A percentile compares a stretch with the other conserved stretches of the same genome.
These are phyloP conservation scores for Clepsis dumicolana DNA, from an alignment of 2,888 invertebrate genomes.

Conservation along the genomic window DNA sequence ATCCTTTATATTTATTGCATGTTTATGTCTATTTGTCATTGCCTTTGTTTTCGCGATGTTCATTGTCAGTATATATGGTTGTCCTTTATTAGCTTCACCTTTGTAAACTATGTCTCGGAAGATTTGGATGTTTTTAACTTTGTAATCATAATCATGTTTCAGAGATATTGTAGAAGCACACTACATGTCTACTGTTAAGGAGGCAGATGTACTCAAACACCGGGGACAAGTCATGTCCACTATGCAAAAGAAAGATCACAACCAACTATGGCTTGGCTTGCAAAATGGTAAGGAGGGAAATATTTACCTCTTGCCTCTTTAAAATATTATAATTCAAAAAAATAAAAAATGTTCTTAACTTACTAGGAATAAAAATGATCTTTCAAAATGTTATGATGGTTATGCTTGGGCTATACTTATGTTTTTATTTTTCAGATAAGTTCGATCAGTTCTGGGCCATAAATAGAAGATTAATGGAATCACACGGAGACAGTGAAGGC, in stretches of 20 bases:
- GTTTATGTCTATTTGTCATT: too few relatives aligned
- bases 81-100: too few relatives aligned
- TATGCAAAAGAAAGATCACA: slow-evolving; percentile 98
- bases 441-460: slow-evolving; percentile 99
- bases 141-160: slow-evolving; percentile 50
- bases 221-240: slow-evolving; percentile 94
- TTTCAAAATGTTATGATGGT: too few relatives aligned
- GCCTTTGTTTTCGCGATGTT: too few relatives aligned
- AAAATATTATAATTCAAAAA: too few relatives aligned
- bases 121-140: neutral
- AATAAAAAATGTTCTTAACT: too few relatives aligned
- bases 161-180: slow-evolving; percentile 97
- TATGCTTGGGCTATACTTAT: too few relatives aligned
- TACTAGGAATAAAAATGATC: too few relatives aligned
- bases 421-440: slow-evolving; percentile 89
- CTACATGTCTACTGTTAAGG: slow-evolving; percentile 98
- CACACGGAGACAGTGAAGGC: slow-evolving; percentile 90
- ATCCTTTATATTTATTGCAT: too few relatives aligned
- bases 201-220: slow-evolving; percentile 99
- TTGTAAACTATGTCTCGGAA: too few relatives aligned
- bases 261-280: slow-evolving; percentile 97
- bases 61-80: too few relatives aligned
- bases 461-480: slow-evolving; percentile 97
- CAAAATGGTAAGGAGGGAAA: slow-evolving; percentile 90
- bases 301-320: neutral